Conservation (phyloP, 2,888 invertebrate species). For the Temnothorax rugatulus region DNA sequence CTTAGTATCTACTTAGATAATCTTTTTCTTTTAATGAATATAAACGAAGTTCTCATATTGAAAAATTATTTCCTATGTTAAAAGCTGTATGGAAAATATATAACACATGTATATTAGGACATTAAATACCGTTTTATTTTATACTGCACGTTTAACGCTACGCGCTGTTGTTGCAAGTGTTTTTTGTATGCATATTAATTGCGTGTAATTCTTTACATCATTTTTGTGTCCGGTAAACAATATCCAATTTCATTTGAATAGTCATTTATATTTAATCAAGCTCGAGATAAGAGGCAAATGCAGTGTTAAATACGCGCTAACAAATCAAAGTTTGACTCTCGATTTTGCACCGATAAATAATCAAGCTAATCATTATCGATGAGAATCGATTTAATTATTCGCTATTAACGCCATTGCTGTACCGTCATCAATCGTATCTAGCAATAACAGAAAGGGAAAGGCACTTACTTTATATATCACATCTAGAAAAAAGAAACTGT, state of each 20-base stretch:
- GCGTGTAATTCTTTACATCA: neutral
- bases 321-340: constrained; percentile 9
- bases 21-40: neutral
- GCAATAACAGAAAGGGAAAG: neutral
- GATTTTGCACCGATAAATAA: constrained; percentile 18
- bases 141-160: neutral
- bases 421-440: neutral
- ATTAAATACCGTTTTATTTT: neutral
- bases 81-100: too few relatives aligned
- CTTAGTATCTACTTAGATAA: neutral
- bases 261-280: neutral
- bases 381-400: constrained; percentile 6
- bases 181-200: neutral
- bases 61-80: neutral
- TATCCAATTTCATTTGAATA: neutral
- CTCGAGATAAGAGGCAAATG: neutral
- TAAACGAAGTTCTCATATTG: neutral
- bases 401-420: neutral
- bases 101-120: too few relatives aligned
- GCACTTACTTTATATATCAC: neutral
- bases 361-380: neutral
- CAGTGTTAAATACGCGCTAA: neutral
- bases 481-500: neutral
- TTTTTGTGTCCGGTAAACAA: neutral
- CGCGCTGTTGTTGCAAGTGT: neutral